A percentile compares a stretch with the other conserved stretches of the same genome.
These are phyloP conservation scores for Gymnocheta viridis DNA, from an alignment of 2,888 invertebrate species.

Conservation along the genomic window DNA sequence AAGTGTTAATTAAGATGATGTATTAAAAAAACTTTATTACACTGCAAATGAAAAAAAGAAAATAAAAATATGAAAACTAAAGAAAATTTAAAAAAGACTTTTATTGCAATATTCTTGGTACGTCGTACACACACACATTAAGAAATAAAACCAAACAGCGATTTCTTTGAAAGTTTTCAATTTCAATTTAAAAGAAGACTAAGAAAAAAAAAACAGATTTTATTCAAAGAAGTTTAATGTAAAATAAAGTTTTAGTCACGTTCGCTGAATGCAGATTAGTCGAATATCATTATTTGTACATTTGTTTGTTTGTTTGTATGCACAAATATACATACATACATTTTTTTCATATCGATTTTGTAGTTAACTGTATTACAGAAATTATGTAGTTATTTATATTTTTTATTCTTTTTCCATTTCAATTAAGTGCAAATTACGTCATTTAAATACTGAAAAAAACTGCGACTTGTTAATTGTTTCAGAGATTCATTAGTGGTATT, in stretches of 20 bases:
- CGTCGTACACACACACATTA: no score
- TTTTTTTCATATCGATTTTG: neutral
- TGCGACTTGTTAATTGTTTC: neutral
- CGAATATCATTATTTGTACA: neutral
- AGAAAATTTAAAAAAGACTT: slow-evolving; percentile 7
- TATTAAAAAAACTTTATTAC: slow-evolving; percentile 8
- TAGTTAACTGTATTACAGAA: slow-evolving; percentile 11
- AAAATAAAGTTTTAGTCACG: slow-evolving; percentile 55
- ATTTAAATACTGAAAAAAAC: slow-evolving; percentile 13
- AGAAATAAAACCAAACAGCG: neutral
- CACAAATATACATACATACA: neutral
- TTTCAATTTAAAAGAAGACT: slow-evolving; percentile 8
- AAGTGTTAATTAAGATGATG: slow-evolving; percentile 25
- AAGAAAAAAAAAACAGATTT: neutral
- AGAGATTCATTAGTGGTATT: neutral
- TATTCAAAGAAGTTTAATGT: slow-evolving; percentile 39
- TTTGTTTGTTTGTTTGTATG: neutral
- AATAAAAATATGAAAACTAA: slow-evolving; percentile 11
- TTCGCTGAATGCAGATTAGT: slow-evolving; percentile 29
- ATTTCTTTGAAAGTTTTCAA: slow-evolving; percentile 34
- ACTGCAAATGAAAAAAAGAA: slow-evolving; percentile 7
- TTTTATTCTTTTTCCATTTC: neutral
- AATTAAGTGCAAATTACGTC: slow-evolving; percentile 42
- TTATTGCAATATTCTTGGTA: slow-evolving; percentile 17
- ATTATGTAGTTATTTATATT: neutral